Conservation (phyloP, 2,113 vertebrate genomes). For the Lagopus leucura region DNA sequence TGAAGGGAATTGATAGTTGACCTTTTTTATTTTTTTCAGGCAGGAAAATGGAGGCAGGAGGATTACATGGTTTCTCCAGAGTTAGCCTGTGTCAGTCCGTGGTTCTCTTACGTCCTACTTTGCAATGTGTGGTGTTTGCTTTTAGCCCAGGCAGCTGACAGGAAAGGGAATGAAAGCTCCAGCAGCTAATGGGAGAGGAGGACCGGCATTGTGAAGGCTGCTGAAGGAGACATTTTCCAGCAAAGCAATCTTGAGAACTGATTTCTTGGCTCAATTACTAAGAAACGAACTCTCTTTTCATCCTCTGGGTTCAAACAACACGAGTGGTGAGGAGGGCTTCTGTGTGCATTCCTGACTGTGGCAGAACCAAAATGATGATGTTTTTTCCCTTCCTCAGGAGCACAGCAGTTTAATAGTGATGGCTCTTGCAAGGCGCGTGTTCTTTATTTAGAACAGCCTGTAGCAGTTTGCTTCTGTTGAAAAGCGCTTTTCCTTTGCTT, state of each 20-base stretch:
- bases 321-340: not conserved
- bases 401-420: not conserved
- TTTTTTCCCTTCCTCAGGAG: not conserved
- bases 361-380: not conserved
- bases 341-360: not conserved
- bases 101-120: not conserved
- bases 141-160: not conserved
- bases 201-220: not conserved
- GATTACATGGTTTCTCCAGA: not conserved
- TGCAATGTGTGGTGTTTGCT: not conserved
- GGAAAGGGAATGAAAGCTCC: not conserved
- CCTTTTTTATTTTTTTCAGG: not conserved
- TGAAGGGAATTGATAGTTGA: constrained; percentile 12
- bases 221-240: not conserved
- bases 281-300: not conserved
- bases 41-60: not conserved
- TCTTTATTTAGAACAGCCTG: constrained; percentile 37
- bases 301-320: not conserved
- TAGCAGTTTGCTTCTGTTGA: not conserved
- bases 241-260: not conserved
- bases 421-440: rapidly evolving
- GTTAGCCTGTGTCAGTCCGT: not conserved
- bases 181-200: not conserved
- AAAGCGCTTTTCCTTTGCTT: not conserved
- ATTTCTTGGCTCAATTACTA: not conserved